A percentile compares a stretch with the other conserved stretches of the same genome.
phyloP scores from a whole-genome alignment of 2,113 vertebrate species.

The Pterophyllum scalare region DNA sequence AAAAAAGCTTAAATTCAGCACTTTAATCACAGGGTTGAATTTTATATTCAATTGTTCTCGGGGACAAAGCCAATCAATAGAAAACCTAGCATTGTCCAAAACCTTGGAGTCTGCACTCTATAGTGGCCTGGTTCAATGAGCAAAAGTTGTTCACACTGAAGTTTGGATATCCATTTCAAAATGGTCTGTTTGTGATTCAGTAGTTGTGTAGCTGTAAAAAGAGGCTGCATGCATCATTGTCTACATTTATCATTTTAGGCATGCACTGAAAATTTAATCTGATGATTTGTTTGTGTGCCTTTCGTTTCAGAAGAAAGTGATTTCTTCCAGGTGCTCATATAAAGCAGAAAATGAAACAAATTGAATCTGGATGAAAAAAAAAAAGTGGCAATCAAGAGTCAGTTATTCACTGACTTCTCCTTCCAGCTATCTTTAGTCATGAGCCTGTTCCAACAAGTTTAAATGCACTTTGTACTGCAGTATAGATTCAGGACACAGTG shows the following conservation, averaged over 20 bases:
- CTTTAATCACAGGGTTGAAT: slow-evolving; percentile 35
- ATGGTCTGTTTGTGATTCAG: rapidly evolving
- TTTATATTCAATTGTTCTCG: slow-evolving; percentile 26
- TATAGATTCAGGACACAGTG: background rate
- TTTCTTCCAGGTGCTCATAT: background rate
- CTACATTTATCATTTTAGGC: background rate
- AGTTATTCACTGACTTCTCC: background rate
- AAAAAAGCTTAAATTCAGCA: slow-evolving; percentile 13
- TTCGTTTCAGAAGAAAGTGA: background rate
- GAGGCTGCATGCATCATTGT: background rate
- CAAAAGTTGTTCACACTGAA: background rate
- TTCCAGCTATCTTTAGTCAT: background rate
- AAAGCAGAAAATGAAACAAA: background rate
- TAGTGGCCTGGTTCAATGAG: background rate
- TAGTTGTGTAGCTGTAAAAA: background rate
- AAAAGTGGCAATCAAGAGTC: background rate
- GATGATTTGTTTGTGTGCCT: background rate
- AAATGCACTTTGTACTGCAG: background rate
- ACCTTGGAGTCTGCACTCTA: slow-evolving; percentile 19
- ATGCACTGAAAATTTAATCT: background rate
- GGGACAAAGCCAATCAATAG: slow-evolving; percentile 47
- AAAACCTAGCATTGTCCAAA: slow-evolving; percentile 34
- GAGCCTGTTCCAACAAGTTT: background rate
- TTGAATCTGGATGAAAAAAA: background rate
- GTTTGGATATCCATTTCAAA: background rate